phyloP scores from a whole-genome alignment of 2,113 vertebrate genomes.

The Callopanchax toddi region DNA sequence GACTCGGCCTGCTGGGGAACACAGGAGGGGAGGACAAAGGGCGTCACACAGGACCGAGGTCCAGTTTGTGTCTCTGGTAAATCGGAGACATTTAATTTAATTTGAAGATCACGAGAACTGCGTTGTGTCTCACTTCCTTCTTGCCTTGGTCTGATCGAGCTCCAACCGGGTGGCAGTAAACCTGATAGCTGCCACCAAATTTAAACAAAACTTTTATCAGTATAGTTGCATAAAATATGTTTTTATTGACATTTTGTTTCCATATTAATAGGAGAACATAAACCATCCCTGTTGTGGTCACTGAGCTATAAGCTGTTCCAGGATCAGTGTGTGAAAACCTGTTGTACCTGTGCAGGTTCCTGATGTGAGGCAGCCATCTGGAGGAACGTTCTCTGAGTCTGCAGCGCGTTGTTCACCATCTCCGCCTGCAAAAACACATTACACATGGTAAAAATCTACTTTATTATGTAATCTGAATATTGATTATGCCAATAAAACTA shows the following conservation, averaged over 20 bases:
- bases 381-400: slow-evolving; percentile 88
- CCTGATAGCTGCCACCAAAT: no score
- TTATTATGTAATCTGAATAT: no score
- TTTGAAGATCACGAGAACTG: slow-evolving; percentile 16
- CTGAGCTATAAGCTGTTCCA: not conserved
- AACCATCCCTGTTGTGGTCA: no score
- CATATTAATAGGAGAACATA: no score
- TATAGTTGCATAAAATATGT: no score
- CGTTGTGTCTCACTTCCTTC: not conserved
- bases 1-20: slow-evolving; percentile 48
- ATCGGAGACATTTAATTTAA: slow-evolving; percentile 17
- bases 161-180: not conserved
- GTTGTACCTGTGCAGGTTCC: slow-evolving; percentile 89
- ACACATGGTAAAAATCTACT: not conserved
- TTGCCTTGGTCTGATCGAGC: no score
- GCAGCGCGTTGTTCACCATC: slow-evolving; percentile 90
- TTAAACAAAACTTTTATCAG: no score
- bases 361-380: slow-evolving; percentile 88
- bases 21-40: slow-evolving; percentile 43
- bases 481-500: no score
- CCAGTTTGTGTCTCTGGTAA: slow-evolving; percentile 6
- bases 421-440: slow-evolving; percentile 83
- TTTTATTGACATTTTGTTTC: no score
- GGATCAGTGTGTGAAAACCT: not conserved
- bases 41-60: slow-evolving; percentile 24